These are phyloP conservation scores for Camponotus fellah DNA, from an alignment of 2,888 invertebrate species.

Conservation along the genomic window DNA sequence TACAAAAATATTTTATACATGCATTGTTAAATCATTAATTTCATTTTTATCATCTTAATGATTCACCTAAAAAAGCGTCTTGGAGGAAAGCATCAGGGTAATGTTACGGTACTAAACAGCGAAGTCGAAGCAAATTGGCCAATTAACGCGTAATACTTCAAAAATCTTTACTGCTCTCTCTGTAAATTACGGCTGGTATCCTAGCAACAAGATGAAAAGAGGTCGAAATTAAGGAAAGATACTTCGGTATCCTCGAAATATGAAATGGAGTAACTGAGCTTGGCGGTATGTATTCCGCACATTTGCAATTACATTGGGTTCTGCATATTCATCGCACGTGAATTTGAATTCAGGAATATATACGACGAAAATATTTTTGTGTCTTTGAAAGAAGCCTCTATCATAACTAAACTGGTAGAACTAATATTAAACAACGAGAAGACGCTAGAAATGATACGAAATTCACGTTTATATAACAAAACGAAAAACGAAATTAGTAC, in stretches of 20 bases:
- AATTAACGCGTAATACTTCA: slow-evolving; percentile 66
- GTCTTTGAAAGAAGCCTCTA: background rate
- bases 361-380: slow-evolving; percentile 36
- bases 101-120: slow-evolving; percentile 50
- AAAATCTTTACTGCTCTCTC: slow-evolving; percentile 61
- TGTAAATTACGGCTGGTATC: slow-evolving; percentile 42
- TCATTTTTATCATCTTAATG: background rate
- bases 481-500: background rate
- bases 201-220: slow-evolving; percentile 62
- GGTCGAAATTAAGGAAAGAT: slow-evolving; percentile 38
- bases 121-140: slow-evolving; percentile 36
- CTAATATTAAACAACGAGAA: background rate
- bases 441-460: background rate
- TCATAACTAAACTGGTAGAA: background rate
- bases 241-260: slow-evolving; percentile 46
- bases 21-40: background rate
- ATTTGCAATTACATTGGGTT: slow-evolving; percentile 53
- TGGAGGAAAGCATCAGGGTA: slow-evolving; percentile 28
- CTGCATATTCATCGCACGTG: slow-evolving; percentile 55
- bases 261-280: slow-evolving; percentile 37
- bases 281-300: slow-evolving; percentile 44
- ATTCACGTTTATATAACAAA: background rate
- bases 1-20: background rate
- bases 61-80: background rate
- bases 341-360: slow-evolving; percentile 50